Evolutionary conservation across 2,113 vertebrate genomes (phyloP), one percentile per base, ranked within the genome.

Genomic region (Larimichthys polyactis): DNA sequence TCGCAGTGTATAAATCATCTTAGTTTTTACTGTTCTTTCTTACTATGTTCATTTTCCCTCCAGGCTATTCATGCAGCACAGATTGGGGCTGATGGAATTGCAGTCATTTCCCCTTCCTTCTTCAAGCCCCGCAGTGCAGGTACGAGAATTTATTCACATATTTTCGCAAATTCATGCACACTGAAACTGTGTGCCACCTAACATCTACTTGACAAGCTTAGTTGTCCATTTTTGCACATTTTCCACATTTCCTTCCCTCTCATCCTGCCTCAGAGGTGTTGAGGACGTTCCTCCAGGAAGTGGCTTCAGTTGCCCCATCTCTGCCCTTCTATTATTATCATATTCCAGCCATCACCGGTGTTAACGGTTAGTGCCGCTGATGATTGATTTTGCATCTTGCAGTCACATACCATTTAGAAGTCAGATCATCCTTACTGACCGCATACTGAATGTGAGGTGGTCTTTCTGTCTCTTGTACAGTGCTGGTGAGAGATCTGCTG

Each of bases 301-400:
- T 99, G 59, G 95, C 96, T 0, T 88, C 93, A 6, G 94, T 90
- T 12, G 98, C 97, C 32, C 96, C 97, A 8, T 51, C 19, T 0
- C 36, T 97, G 73, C 97, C 98, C 0, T 97, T 99, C 90, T 99
- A 98, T 85, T 99, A 99, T 85, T 99, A 99, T 54, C 98, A 99
- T 67, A 90, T 98, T 76, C 98, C 98, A 60, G 57, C 82, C 40
- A 4, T 99, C 48, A 99, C 98, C 0, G 97, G 96, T 22, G 92
- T 99, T 17, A 95, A 94, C 14, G 90, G 98, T 99, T 82, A 96
- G 97, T 96, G 79, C n/a, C 43, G 11, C 0, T 62, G 4, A 68
- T 65, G 17, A 48, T 1, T 16, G 1, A 17, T 29, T 77, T 32
- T 63, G 12, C 22, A 3, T 16, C 4, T 36, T 49, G 29, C 54